phyloP scores from a whole-genome alignment of 2,113 vertebrate genomes.

The Carettochelys insculpta region DNA sequence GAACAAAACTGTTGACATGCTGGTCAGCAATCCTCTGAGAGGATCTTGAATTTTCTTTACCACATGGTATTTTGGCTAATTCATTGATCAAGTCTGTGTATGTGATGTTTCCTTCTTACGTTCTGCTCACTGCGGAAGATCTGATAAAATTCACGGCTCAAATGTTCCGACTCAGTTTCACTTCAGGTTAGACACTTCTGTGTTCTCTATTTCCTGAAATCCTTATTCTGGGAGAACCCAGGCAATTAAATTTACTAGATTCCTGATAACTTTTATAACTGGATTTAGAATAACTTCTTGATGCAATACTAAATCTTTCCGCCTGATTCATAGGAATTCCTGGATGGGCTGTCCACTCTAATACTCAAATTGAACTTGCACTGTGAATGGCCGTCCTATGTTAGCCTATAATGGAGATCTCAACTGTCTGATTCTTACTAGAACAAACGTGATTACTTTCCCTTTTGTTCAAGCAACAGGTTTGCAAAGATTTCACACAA shows the following conservation, averaged over 20 bases:
- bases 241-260: neutral
- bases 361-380: constrained; percentile 36
- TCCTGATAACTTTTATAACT: neutral
- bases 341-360: constrained; percentile 20
- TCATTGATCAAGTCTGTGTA: neutral
- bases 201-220: rapidly evolving
- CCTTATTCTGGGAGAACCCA: neutral
- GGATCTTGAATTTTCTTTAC: neutral
- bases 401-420: constrained; percentile 45
- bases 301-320: constrained; percentile 63
- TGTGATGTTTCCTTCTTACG: rapidly evolving
- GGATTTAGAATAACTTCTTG: neutral
- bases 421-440: constrained; percentile 61
- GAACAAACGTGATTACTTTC: constrained; percentile 55
- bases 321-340: constrained; percentile 30
- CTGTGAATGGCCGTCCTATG: constrained; percentile 46
- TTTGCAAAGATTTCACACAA: constrained; percentile 38
- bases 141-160: rapidly evolving
- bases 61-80: neutral
- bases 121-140: neutral
- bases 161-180: neutral
- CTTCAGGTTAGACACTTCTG: neutral
- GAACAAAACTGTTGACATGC: neutral
- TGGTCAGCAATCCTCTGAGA: neutral
- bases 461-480: constrained; percentile 39